These are phyloP conservation scores for Anguilla obscura DNA, from an alignment of 2,797 vertebrate species.

Conservation along the genomic window DNA sequence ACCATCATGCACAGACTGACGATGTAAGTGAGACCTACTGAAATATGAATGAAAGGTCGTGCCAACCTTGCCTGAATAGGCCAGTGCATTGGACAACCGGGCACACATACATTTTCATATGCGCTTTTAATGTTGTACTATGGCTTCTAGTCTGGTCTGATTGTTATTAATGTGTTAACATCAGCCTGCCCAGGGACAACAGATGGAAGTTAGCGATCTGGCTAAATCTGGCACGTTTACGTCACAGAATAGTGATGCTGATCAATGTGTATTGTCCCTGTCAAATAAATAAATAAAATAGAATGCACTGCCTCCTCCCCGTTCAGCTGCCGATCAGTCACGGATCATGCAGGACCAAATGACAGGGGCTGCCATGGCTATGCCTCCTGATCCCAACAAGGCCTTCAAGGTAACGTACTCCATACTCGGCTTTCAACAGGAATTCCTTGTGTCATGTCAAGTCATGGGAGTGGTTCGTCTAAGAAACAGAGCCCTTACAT, in stretches of 20 bases:
- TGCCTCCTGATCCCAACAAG: conserved; percentile 83
- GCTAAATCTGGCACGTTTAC: no score
- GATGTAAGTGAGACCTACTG: not conserved
- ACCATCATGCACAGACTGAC: not conserved
- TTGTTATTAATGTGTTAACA: no score
- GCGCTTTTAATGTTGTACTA: no score
- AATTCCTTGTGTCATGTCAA: not conserved
- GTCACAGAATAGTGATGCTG: no score
- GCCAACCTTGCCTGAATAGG: not conserved
- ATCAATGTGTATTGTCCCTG: no score
- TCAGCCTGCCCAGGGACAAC: no score
- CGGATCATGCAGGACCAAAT: conserved; percentile 82
- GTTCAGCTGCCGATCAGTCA: conserved; percentile 77
- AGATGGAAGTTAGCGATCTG: no score
- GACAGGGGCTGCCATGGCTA: conserved; percentile 78
- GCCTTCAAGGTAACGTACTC: conserved; percentile 72
- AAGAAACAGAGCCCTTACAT: not conserved
- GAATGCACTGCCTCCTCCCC: not conserved
- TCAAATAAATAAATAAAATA: not conserved
- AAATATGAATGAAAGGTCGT: not conserved
- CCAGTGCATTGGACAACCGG: not conserved
- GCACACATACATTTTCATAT: not conserved
- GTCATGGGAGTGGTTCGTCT: no score
- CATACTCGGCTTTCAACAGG: not conserved
- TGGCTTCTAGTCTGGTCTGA: no score